Conservation (phyloP, 1,140 invertebrate genomes). For the Bombyx mori region DNA sequence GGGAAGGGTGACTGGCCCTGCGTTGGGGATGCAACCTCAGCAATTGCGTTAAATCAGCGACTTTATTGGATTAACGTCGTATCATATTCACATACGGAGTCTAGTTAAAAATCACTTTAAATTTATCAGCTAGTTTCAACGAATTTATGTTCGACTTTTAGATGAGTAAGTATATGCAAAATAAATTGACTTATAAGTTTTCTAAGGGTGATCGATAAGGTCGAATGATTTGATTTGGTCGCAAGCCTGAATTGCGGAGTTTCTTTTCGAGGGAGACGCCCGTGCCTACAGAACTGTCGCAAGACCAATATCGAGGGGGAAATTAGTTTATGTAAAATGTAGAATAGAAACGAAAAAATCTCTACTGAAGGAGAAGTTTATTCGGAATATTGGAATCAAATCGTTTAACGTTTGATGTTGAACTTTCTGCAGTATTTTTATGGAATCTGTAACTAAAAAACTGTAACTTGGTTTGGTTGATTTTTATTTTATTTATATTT, state of each 20-base stretch:
- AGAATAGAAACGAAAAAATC: constrained; percentile 61
- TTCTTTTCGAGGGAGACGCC: constrained; percentile 55
- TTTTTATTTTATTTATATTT: too few species aligned
- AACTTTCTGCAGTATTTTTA: too few species aligned
- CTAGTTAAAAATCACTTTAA: constrained; percentile 4
- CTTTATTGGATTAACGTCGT: constrained; percentile 53
- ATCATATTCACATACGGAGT: constrained; percentile 26
- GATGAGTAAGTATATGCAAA: constrained; percentile 26
- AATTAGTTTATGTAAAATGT: constrained; percentile 71
- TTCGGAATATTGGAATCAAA: constrained; percentile 56
- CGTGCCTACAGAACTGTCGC: constrained; percentile 62
- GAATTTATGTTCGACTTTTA: not conserved
- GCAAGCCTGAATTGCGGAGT: constrained; percentile 45
- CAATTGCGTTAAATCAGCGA: constrained; percentile 64
- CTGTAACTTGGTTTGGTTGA: too few species aligned
- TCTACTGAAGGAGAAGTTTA: constrained; percentile 38
- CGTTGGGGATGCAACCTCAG: constrained; percentile 51
- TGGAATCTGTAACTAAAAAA: too few species aligned
- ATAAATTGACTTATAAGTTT: constrained; percentile 55
- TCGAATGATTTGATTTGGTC: constrained; percentile 65
- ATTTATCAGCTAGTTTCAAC: not conserved
- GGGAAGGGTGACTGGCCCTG: constrained; percentile 49
- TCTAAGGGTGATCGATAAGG: constrained; percentile 53
- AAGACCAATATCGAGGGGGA: constrained; percentile 67
- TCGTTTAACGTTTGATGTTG: constrained; percentile 25